Base-by-base conservation (phyloP, 2,888 invertebrate species). In the Ectemnius lituratus region DNA sequence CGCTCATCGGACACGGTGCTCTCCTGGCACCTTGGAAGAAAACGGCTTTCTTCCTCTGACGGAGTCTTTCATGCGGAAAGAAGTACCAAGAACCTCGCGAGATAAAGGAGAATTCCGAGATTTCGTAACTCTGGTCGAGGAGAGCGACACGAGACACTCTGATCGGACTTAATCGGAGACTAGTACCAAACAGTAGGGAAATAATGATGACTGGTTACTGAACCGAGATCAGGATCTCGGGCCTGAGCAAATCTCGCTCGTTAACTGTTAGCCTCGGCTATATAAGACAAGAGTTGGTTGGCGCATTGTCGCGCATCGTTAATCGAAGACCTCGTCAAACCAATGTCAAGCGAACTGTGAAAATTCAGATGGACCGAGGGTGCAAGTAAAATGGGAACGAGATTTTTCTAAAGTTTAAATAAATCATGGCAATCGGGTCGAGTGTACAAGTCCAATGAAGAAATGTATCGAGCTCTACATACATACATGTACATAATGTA, bases 1-100 rank as follows among this genome's bases (percentile, higher is more conserved):
- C 8, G 76, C 84, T 87, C 86, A 88, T 89, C 87, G 82, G 89
- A 85, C 87, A 88, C 88, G 85, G 85, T 85, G 67, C 65, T 69
- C 63, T 47, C 77, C 76, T 57, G 70, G 68, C 65, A 60, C 75
- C 75, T 59, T 68, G 68, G 70, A 67, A 77, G 62, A 67, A 78
- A 63, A 70, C 78, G 74, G 79, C 76, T 82, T 82, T 68, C 67
- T 79, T 56, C 70, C 46, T 62, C 67, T 60, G 76, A 68, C 70
- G 61, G 60, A 66, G 66, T 63, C 61, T 14, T 16, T 52, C 52
- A 52, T 11, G 52, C n/a, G 2, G 60, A 74, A 77, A 70, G 72
- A 58, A 27, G 56, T 82, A 82, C 82, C 82, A 70, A 66, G 82
- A 83, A 84, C 52, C 69, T 23, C 23, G 75, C 65, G 64, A 74